Base-by-base conservation (phyloP, 2,797 vertebrate genomes). In the Sitta carolinensis region DNA sequence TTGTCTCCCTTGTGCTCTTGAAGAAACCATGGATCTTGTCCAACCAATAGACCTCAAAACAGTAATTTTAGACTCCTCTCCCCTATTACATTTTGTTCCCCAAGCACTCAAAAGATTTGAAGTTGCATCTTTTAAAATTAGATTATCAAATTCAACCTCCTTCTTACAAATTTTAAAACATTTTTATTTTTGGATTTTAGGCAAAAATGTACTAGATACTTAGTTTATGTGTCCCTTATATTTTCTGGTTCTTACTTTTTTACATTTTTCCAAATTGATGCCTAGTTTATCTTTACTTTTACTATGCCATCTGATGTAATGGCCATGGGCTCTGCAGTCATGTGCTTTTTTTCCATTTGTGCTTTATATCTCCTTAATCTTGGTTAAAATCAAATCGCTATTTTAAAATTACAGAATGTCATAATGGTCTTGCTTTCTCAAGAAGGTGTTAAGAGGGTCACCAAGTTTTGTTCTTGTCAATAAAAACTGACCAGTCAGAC, bases 391-490 rank as follows among this genome's bases (percentile, higher is more conserved):
- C 2, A 85, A 87, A 52, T 7, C 2, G 16, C 5, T n/a, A 6
- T 47, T 79, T 79, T 38, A 43, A 73, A 85, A 66, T 66, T 54
- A 16, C 2, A 58, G 30, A 6, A 36, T 26, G 4, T 2, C 5
- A 11, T 10, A 66, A 16, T 26, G 11, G 1, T 50, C 18, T 82
- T 58, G 2, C 4, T 58, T 76, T 91, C 12, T 66, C 19, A 74
- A 47, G 29, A 21, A 63, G 3, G 7, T 34, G 10, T 29, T 67
- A 27, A 75, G 13, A 38, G 8, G 11, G 2, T 8, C 4, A 0
- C 5, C 27, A 54, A 26, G 10, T 36, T 85, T 57, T 62, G 5
- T 29, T 68, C 16, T 52, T 55, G 15, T 34, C 15, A 61, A n/a
- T 81, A 86, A 63, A 81, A 5, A 10, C 32, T 50, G 32, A 42